Percentiles rank a stretch among this genome's conserved stretches.
Conservation (phyloP, 37 sponge, comb jelly and placozoan genomes). For the Halichondria panicea region DNA sequence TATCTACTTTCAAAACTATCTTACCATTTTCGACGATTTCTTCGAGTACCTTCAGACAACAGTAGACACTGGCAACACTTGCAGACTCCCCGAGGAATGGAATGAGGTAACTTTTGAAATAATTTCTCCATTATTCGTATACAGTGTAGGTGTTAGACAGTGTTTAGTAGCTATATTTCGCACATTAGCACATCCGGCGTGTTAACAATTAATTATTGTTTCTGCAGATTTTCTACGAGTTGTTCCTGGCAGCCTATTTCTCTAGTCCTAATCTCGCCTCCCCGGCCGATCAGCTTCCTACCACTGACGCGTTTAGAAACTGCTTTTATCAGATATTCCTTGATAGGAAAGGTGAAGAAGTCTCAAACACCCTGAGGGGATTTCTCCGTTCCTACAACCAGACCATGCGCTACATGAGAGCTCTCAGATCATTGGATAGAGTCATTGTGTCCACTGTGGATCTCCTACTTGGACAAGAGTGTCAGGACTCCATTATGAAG, state of each 20-base stretch:
- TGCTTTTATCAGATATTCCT: constrained; percentile 48
- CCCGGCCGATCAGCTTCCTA: neutral
- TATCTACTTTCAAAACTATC: constrained; percentile 20
- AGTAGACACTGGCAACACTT: constrained; percentile 22
- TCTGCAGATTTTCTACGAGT: constrained; percentile 29
- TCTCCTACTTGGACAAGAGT: neutral
- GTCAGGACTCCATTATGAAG: constrained; percentile 31
- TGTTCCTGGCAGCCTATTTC: constrained; percentile 27
- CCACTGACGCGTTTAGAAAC: constrained; percentile 1
- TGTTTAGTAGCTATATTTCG: neutral
- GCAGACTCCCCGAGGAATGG: constrained; percentile 8
- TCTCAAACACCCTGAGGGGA: neutral
- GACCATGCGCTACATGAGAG: constrained; percentile 27
- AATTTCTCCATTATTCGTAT: too few relatives aligned
- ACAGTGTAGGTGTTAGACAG: neutral
- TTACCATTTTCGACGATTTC: constrained; percentile 35
- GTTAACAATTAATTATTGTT: too few relatives aligned
- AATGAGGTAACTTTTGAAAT: constrained; percentile 33
- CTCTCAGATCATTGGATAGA: neutral
- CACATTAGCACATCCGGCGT: too few relatives aligned
- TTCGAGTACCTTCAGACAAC: constrained; percentile 25
- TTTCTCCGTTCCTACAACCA: constrained; percentile 21
- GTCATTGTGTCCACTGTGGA: constrained; percentile 1
- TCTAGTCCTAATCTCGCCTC: neutral
- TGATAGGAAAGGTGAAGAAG: neutral